Conservation (phyloP, 2,888 invertebrate genomes). For the Drosophila robusta region DNA sequence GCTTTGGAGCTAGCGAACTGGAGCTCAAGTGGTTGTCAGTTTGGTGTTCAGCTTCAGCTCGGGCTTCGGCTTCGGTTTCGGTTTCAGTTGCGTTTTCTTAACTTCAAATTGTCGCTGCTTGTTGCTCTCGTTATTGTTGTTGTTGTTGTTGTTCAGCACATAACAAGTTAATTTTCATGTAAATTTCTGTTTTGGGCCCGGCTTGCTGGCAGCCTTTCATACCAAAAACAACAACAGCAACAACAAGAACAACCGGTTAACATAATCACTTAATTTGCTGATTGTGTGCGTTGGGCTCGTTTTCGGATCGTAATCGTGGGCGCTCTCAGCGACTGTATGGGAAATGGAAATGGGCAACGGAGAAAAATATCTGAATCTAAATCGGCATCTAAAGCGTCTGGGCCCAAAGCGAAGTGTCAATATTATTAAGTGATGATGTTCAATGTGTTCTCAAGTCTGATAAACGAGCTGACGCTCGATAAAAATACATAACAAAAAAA, state of each 20-base stretch:
- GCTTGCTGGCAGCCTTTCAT: conserved; percentile 43
- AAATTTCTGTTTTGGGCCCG: conserved; percentile 70
- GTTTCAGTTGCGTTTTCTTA: conserved; percentile 38
- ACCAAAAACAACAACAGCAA: conserved; percentile 12
- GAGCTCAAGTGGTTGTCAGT: conserved; percentile 20
- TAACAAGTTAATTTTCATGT: conserved; percentile 81
- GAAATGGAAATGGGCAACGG: conserved; percentile 13
- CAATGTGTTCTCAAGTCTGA: conserved; percentile 69
- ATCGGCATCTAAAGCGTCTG: conserved; percentile 23
- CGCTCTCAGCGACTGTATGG: conserved; percentile 35
- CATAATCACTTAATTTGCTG: conserved; percentile 80
- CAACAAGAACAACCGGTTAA: conserved; percentile 70
- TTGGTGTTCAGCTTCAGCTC: conserved; percentile 13
- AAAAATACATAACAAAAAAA: conserved; percentile 15
- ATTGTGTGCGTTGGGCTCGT: conserved; percentile 65
- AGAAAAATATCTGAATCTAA: conserved; percentile 33
- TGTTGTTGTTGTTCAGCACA: conserved; percentile 41
- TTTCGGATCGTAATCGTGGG: conserved; percentile 67
- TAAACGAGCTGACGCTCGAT: conserved; percentile 65
- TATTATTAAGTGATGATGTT: conserved; percentile 80
- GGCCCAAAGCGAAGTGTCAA: conserved; percentile 62
- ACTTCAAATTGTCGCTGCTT: conserved; percentile 48
- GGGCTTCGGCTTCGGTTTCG: conserved; percentile 16
- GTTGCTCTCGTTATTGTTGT: conserved; percentile 32
- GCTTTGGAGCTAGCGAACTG: conserved; percentile 25